Percentiles rank a stretch among this genome's conserved stretches.
Conservation (phyloP, 2,113 vertebrate genomes). For the Nycticebus coucang region DNA sequence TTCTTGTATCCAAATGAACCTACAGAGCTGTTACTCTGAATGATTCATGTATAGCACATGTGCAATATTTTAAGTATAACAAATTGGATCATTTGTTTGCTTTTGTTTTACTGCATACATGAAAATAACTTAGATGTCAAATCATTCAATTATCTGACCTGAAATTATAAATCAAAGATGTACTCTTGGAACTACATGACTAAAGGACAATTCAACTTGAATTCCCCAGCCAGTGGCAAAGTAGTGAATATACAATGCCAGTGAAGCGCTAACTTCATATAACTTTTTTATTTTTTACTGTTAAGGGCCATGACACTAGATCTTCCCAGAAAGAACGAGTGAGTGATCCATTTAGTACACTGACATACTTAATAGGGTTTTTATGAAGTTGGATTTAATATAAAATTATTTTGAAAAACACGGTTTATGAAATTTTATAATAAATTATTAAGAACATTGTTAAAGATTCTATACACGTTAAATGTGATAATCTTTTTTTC, state of each 20-base stretch:
- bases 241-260: not conserved
- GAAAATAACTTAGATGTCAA: not conserved
- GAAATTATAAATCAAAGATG: slow-evolving; percentile 1
- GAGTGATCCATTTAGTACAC: not conserved
- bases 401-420: slow-evolving; percentile 55
- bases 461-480: slow-evolving; percentile 57
- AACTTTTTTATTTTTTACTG: not conserved
- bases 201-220: slow-evolving; percentile 24
- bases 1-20: not conserved
- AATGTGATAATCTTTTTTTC: slow-evolving; percentile 23
- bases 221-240: not conserved
- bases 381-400: slow-evolving; percentile 26
- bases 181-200: not conserved
- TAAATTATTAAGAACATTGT: slow-evolving; percentile 21
- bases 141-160: not conserved
- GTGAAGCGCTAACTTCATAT: not conserved
- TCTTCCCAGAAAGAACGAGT: not conserved
- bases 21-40: not conserved
- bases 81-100: not conserved
- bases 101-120: slow-evolving; percentile 23
- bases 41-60: not conserved
- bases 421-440: slow-evolving; percentile 60
- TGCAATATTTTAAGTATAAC: not conserved
- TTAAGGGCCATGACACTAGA: not conserved
- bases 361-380: slow-evolving; percentile 11